These are phyloP conservation scores for Chelonia mydas DNA, from an alignment of 2,797 vertebrate species.

Conservation along the genomic window DNA sequence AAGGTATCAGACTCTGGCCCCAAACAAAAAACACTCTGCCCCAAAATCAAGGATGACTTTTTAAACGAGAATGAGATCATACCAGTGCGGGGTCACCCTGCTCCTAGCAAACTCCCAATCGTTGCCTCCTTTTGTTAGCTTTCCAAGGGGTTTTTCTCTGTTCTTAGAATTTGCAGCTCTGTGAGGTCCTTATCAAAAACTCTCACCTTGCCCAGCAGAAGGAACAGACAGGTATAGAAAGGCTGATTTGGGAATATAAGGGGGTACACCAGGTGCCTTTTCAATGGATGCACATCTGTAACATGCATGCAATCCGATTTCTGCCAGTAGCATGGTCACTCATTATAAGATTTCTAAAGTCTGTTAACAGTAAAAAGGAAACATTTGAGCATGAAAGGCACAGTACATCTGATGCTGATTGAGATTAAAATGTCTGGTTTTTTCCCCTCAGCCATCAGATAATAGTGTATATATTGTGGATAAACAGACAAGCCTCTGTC, in stretches of 20 bases:
- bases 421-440: constrained; percentile 51
- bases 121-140: not conserved
- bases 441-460: constrained; percentile 21
- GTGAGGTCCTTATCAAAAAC: not conserved
- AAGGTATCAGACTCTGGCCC: rapidly evolving
- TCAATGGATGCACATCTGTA: not conserved
- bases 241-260: not conserved
- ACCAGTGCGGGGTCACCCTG: not conserved
- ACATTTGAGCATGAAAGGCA: not conserved
- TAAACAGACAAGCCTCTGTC: constrained; percentile 62
- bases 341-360: rapidly evolving
- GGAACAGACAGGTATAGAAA: rapidly evolving
- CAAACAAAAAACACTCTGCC: not conserved
- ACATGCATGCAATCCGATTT: rapidly evolving
- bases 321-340: not conserved
- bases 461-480: not conserved
- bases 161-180: not conserved
- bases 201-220: not conserved
- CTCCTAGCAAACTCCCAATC: not conserved
- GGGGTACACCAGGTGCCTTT: not conserved
- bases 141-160: not conserved
- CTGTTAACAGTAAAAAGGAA: not conserved
- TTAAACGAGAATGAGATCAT: rapidly evolving
- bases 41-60: not conserved
- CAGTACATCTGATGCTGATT: constrained; percentile 48